Evolutionary conservation across 2,797 vertebrate genomes (phyloP).

Genomic region (Brachymystax lenok): DNA sequence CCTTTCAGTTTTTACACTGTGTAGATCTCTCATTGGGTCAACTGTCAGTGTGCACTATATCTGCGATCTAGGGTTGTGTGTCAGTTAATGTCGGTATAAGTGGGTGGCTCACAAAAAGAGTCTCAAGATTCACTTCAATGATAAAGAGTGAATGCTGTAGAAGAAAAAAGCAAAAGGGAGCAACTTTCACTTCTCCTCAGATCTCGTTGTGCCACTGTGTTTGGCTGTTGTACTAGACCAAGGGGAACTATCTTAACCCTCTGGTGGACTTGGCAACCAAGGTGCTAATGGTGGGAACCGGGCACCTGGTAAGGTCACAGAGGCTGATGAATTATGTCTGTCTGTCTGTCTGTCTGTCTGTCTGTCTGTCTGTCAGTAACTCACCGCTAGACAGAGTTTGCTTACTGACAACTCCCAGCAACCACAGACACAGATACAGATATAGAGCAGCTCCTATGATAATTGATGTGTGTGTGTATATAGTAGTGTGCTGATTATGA

Average conservation of each 20-base stretch:
- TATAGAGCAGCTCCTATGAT: too few species aligned
- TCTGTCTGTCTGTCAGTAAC: neutral
- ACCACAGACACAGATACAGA: neutral
- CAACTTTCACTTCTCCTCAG: conserved; percentile 4
- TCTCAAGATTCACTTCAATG: neutral
- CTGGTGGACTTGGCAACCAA: neutral
- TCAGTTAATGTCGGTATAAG: neutral
- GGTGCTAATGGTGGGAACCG: conserved; percentile 29
- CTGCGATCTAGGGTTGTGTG: neutral
- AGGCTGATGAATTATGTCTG: neutral
- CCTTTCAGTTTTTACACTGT: neutral
- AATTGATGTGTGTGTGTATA: neutral
- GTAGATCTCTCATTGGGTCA: neutral
- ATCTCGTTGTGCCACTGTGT: neutral
- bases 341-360: neutral
- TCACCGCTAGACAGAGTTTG: neutral
- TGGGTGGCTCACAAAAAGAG: neutral
- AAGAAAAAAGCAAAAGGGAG: neutral
- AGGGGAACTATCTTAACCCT: neutral
- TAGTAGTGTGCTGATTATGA: neutral
- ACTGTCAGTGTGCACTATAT: neutral
- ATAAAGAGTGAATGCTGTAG: neutral
- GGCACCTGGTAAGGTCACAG: neutral
- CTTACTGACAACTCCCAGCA: neutral
- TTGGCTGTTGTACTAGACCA: neutral